Conservation (phyloP, 2,113 vertebrate species). For the Onychostruthus taczanowskii region DNA sequence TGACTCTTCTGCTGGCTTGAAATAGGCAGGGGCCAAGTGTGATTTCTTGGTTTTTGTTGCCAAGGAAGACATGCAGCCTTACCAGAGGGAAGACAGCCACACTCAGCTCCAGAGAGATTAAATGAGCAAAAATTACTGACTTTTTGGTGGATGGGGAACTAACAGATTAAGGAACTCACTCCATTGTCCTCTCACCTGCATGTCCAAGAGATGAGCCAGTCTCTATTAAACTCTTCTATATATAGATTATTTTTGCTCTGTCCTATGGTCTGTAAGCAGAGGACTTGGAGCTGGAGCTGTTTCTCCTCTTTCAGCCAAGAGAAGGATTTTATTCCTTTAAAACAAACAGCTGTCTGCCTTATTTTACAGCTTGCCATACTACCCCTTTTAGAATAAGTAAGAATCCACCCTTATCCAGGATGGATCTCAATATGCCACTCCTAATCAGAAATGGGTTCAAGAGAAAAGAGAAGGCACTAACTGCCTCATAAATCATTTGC, state of each 20-base stretch:
- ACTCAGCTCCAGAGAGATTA: neutral
- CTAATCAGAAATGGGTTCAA: neutral
- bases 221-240: neutral
- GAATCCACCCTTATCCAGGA: neutral
- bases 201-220: neutral
- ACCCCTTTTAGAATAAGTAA: neutral
- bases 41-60: neutral
- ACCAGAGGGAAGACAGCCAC: neutral
- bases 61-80: neutral
- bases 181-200: neutral
- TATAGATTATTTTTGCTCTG: neutral
- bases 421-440: neutral
- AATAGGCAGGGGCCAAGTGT: neutral
- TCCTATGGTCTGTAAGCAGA: neutral
- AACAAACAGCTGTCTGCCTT: neutral
- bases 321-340: neutral
- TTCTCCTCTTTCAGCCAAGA: neutral
- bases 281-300: neutral
- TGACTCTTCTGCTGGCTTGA: neutral
- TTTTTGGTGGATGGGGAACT: neutral
- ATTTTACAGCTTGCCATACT: neutral
- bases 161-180: neutral
- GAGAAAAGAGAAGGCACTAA: neutral
- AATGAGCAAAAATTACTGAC: neutral
- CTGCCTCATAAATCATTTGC: conserved; percentile 1